Base-by-base conservation (phyloP, 2,888 invertebrate genomes). In the Chrysolina oricalcia region DNA sequence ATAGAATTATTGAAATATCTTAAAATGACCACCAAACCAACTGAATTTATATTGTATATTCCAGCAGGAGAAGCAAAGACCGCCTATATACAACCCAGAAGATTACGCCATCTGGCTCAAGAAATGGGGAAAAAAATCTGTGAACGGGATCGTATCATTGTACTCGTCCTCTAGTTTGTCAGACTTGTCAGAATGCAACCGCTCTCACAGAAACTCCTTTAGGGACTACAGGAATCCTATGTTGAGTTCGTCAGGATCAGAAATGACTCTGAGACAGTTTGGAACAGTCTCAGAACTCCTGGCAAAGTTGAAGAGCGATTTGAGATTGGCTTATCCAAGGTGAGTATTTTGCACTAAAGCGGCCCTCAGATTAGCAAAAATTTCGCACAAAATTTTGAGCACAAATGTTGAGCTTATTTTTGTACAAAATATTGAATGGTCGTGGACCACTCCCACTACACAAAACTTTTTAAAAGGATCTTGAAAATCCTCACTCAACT, bases 51-150 rank as follows among this genome's bases (percentile, higher is more conserved):
- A 6, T 35, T 35, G 4, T 0, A 35, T 35, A 41, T 64, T 50
- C 46, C 75, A 73, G 11, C 87, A 95, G 94, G 95, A 96, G 86
- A 95, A 95, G 83, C 94, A 95, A 84, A 91, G 96, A 59, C 96
- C 97, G 41, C 97, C 97, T 0, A 94, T 96, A 19, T 97, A 96
- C 90, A 97, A 97, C 87, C 94, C 97, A 0, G 97, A 97, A 87
- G 97, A 97, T 88, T 97, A 97, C 87, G 94, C 94, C 4, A 90
- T 92, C 4, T 94, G 95, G 0, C 88, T 96, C 77, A 93, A 94
- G 86, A 95, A 96, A 91, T 96, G 95, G 93, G 94, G 94, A 76
- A 92, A 92, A 85, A 93, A 93, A 82, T 90, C 91, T 2, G 86
- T 91, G 21, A 91, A 90, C 6, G 83, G 84, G 21, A 78, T 86